Base-by-base conservation (phyloP, 2,888 invertebrate genomes). In the Cantharis rustica region DNA sequence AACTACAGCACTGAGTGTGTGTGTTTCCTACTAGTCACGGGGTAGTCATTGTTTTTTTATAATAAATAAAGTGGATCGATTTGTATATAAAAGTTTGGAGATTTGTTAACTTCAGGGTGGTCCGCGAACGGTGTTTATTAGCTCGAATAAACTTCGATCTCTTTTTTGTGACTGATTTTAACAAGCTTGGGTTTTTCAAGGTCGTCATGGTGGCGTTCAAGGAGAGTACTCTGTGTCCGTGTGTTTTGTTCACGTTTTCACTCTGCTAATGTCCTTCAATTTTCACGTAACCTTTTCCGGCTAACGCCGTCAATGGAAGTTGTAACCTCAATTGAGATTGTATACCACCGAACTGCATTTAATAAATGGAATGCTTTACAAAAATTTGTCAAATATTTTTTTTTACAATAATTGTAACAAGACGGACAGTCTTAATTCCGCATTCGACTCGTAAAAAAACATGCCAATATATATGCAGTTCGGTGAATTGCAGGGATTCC, bases 21-120 rank as follows among this genome's bases (percentile, higher is more conserved):
- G 20, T 83, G 82, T 84, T 77, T 84, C 85, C 85, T 85, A 85
- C 87, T 88, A 87, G 87, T 87, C 88, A 86, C 83, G 83, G 81
- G 80, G 82, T 84, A 84, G 83, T 84, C 82, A 84, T 82, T 83
- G 83, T 81, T 79, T 80, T 79, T 31, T 66, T 26, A 66, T 64
- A 64, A 31, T 31, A 64, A 64, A 26, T 68, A 27, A 68, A 68
- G 26, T 27, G 68, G 27, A 68, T 69, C 63, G 71, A 76, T 68
- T 69, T 66, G 72, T 77, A 75, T 71, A 77, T 77, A 69, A 69
- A 73, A 20, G 17, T 16, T 64, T 64, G 64, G 64, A 64, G 64
- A 17, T 16, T 64, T 17, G 64, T 64, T 64, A 20, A 64, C 64
- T 64, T 31, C 31, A 31, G 31, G 31, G 31, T 31, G 31, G 13